Evolutionary conservation across 2,797 vertebrate species (phyloP), one percentile per base, ranked within the genome.

Genomic region (Phalanger gymnotis): DNA sequence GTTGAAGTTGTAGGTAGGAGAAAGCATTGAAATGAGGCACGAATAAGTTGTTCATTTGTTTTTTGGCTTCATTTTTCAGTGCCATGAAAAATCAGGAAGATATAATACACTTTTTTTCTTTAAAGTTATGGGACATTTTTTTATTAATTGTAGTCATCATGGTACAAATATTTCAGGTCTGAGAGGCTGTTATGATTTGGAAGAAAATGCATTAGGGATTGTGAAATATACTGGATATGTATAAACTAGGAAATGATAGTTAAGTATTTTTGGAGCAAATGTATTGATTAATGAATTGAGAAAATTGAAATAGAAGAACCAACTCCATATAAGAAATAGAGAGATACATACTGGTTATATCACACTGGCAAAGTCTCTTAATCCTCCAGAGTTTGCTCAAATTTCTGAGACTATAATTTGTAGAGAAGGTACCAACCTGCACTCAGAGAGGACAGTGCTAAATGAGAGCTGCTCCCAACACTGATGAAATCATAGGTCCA

Each of bases 171-270:
- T 87, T 93, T 90, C 93, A 95, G 3, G 58, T 30, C 28, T 54
- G 0, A 90, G n/a, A 95, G 27, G 3, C 90, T 95, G 6, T 5
- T 96, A 73, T 95, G 91, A 54, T 95, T 95, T 13, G 91, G 90
- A 93, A 56, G 96, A 73, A 3, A 94, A 90, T 93, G 52, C 28
- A 56, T 6, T 87, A 25, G 53, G 90, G 89, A 93, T 94, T 56
- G 1, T 55, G 93, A 91, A 94, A 51, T 94, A 66, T 93, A 6
- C 61, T 14, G 89, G 30, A 14, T 87, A 25, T 66, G 30, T 94
- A 57, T 96, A 91, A 93, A 95, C 58, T 93, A 90, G 53, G 61
- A 51, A 0, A 1, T 56, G 31, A n/a, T 34, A 93, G 9, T 28
- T 89, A 94, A 89, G 14, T 61, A 40, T 93, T 73, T 54, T 54